Evolutionary conservation across 2,113 vertebrate genomes (phyloP).

Genomic region (Scolopax mira): DNA sequence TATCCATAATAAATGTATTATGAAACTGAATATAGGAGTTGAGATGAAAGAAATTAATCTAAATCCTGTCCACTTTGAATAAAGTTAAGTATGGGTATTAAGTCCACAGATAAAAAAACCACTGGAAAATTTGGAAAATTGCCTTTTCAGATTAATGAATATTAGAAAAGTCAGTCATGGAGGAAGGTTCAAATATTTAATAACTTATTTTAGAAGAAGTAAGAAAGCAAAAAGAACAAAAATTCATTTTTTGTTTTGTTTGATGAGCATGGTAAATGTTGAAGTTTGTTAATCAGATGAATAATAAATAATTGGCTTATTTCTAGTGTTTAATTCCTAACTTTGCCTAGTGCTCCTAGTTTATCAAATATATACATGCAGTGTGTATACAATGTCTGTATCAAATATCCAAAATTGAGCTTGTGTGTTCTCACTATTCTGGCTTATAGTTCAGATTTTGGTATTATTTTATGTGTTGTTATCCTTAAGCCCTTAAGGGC

Average conservation of each 20-base stretch:
- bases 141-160: not conserved
- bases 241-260: not conserved
- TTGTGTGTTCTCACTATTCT: not conserved
- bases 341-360: not conserved
- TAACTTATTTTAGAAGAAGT: not conserved
- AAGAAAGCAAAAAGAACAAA: not conserved
- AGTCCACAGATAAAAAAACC: not conserved
- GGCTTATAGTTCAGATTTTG: not conserved
- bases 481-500: not conserved
- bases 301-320: not conserved
- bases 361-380: not conserved
- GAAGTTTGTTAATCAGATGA: not conserved
- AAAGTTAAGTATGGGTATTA: accelerated
- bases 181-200: not conserved
- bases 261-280: not conserved
- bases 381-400: not conserved
- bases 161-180: not conserved
- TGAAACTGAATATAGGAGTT: not conserved
- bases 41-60: not conserved
- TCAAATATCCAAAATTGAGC: not conserved
- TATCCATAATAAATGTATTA: not conserved
- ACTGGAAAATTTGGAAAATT: not conserved
- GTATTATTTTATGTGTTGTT: not conserved
- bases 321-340: not conserved
- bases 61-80: not conserved